These are phyloP conservation scores for Dissostichus mawsoni DNA, from an alignment of 2,113 vertebrate species.

Conservation along the genomic window DNA sequence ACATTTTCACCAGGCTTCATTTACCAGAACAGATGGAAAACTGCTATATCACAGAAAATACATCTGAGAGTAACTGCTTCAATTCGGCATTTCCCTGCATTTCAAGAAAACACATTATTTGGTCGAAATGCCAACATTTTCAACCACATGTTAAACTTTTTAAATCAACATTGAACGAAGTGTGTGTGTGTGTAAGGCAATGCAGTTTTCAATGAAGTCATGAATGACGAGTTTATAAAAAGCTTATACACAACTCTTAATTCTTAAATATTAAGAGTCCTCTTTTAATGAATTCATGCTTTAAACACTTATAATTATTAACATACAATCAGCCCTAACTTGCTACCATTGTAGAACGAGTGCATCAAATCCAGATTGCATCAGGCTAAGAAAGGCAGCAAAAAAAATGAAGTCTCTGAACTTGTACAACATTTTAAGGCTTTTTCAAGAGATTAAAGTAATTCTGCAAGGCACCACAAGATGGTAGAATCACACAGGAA, in stretches of 20 bases:
- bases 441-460: neutral
- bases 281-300: neutral
- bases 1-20: neutral
- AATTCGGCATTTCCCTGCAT: neutral
- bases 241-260: neutral
- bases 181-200: neutral
- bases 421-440: no score
- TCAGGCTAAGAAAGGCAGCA: neutral
- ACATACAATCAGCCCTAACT: neutral
- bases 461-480: slow-evolving; percentile 51
- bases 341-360: neutral
- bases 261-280: neutral
- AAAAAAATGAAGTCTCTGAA: neutral
- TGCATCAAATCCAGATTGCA: neutral
- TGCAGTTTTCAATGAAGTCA: neutral
- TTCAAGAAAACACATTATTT: neutral
- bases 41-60: neutral
- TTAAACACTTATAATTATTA: neutral
- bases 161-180: neutral
- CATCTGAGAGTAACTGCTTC: neutral
- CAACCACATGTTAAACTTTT: neutral
- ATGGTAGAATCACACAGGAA: slow-evolving; percentile 41
- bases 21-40: neutral
- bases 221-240: neutral
- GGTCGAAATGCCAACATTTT: neutral